A percentile compares a stretch with the other conserved stretches of the same genome.
Evolutionary conservation across 2,888 invertebrate genomes (phyloP).

Genomic region (Adelphocoris suturalis): DNA sequence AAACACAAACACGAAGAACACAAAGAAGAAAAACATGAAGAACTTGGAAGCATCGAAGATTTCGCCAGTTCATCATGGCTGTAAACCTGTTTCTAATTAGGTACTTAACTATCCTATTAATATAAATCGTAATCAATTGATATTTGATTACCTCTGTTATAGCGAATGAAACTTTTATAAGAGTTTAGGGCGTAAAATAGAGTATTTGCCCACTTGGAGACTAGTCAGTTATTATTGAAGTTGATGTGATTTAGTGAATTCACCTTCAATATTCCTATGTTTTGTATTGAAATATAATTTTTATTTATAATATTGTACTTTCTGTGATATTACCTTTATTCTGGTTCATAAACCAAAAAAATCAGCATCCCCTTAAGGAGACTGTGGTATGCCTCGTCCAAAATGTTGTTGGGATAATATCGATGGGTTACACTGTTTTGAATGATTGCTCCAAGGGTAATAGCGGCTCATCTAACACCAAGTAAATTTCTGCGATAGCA

Average conservation of each 20-base stretch:
- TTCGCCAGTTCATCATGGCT: slow-evolving; percentile 45
- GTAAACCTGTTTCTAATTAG: slow-evolving; percentile 16
- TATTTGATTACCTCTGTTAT: slow-evolving; percentile 15
- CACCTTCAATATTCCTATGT: slow-evolving; percentile 45
- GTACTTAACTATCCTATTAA: neutral
- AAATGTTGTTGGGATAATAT: too few species aligned
- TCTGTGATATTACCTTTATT: too few species aligned
- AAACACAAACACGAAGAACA: slow-evolving; percentile 73
- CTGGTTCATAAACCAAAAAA: too few species aligned
- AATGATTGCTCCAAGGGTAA: too few species aligned
- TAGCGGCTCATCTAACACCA: too few species aligned
- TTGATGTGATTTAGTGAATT: neutral
- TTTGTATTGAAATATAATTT: slow-evolving; percentile 52
- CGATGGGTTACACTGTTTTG: too few species aligned
- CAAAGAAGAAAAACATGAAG: too few species aligned
- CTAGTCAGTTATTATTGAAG: slow-evolving; percentile 53
- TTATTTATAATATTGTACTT: neutral
- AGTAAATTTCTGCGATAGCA: too few species aligned
- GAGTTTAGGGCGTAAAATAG: neutral
- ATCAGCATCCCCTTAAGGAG: too few species aligned
- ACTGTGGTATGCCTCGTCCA: too few species aligned
- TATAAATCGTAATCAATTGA: neutral
- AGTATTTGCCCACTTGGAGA: slow-evolving; percentile 9
- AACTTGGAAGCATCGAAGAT: slow-evolving; percentile 2
- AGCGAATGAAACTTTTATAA: slow-evolving; percentile 3